These are phyloP conservation scores for Beris morrisii DNA, from an alignment of 2,888 invertebrate species.

Conservation along the genomic window DNA sequence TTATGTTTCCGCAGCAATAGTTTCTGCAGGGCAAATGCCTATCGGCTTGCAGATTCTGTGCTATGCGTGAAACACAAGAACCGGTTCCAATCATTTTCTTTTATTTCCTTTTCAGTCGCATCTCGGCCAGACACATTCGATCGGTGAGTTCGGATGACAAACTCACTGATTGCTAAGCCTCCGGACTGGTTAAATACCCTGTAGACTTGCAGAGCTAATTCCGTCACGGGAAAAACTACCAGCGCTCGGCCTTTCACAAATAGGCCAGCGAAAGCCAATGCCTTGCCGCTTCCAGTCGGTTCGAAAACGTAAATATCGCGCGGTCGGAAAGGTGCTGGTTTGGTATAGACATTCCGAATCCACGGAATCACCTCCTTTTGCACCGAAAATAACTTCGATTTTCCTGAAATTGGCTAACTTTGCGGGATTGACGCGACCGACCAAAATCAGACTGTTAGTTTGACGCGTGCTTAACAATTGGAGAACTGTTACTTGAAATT, in stretches of 20 bases:
- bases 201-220: conserved; percentile 86
- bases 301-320: conserved; percentile 95
- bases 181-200: conserved; percentile 72
- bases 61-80: conserved; percentile 91
- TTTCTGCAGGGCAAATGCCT: conserved; percentile 48
- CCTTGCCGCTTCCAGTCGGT: conserved; percentile 97
- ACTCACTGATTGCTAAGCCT: conserved; percentile 50
- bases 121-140: conserved; percentile 65
- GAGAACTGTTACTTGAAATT: too few relatives aligned
- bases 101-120: conserved; percentile 73
- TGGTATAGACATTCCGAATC: conserved; percentile 65
- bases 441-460: too few relatives aligned
- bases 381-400: conserved; percentile 83
- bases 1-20: conserved; percentile 35
- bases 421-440: too few relatives aligned
- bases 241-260: conserved; percentile 81
- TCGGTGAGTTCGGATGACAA: too few relatives aligned
- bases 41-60: conserved; percentile 69
- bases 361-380: conserved; percentile 79
- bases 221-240: conserved; percentile 90
- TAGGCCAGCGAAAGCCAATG: conserved; percentile 90
- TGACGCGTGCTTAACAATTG: too few relatives aligned
- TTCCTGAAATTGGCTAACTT: conserved; percentile 69
- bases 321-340: conserved; percentile 68
- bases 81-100: conserved; percentile 67